Conservation (phyloP, 2,888 invertebrate genomes). For the Caenorhabditis afra region DNA sequence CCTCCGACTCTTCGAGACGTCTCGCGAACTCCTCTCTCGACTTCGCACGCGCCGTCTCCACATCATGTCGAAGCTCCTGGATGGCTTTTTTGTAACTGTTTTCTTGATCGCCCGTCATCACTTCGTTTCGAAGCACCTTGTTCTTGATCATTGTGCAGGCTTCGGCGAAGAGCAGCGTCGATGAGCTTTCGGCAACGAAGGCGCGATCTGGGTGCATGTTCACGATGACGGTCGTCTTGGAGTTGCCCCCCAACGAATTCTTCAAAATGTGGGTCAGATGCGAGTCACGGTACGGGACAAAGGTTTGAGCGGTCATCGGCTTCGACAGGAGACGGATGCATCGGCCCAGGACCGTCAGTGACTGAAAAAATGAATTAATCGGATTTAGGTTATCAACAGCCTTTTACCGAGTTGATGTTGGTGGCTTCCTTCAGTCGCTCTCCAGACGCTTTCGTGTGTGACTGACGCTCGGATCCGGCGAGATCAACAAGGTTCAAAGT, state of each 20-base stretch:
- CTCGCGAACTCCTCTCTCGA: constrained; percentile 12
- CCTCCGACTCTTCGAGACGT: constrained; percentile 10
- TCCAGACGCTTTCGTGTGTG: constrained; percentile 81
- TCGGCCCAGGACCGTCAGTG: constrained; percentile 81
- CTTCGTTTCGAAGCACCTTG: constrained; percentile 81
- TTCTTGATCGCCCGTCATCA: constrained; percentile 81
- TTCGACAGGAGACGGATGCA: constrained; percentile 82
- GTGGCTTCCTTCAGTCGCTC: constrained; percentile 81
- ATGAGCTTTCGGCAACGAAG: constrained; percentile 81
- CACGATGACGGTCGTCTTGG: constrained; percentile 82
- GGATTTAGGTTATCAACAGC: background rate
- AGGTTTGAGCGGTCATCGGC: constrained; percentile 79
- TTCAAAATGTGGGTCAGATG: constrained; percentile 81
- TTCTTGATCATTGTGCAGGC: constrained; percentile 82
- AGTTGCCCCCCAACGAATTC: constrained; percentile 82
- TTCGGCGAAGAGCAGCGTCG: constrained; percentile 81
- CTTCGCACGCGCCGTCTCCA: constrained; percentile 27
- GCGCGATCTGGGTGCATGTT: constrained; percentile 81
- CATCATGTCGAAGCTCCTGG: constrained; percentile 72
- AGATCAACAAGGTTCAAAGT: constrained; percentile 82
- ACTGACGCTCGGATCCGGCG: constrained; percentile 82
- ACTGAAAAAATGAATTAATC: constrained; percentile 63
- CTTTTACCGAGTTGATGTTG: constrained; percentile 80
- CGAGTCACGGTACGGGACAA: constrained; percentile 82
- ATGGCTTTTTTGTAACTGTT: constrained; percentile 80